Evolutionary conservation across 2,888 invertebrate genomes (phyloP).

Genomic region (Drosophila atripex): DNA sequence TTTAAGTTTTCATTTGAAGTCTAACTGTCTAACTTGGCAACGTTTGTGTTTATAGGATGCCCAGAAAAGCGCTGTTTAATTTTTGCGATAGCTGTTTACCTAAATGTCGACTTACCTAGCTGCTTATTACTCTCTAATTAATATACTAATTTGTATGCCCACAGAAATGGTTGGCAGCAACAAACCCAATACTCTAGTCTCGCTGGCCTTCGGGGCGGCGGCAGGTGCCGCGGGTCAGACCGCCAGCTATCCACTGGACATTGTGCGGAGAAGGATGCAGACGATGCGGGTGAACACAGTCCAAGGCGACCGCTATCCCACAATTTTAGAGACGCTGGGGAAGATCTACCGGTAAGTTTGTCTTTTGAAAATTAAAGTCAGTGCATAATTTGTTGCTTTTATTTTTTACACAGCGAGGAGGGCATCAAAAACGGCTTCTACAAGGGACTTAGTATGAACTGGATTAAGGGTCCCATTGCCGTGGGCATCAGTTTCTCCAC

Average conservation of each 20-base stretch:
- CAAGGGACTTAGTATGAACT: constrained; percentile 99
- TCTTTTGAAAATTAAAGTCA: rapidly evolving
- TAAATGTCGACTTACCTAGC: neutral
- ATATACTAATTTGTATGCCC: neutral
- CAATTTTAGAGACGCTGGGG: constrained; percentile 87
- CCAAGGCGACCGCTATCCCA: constrained; percentile 85
- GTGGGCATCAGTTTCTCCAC: constrained; percentile 98
- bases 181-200: constrained; percentile 86
- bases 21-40: neutral
- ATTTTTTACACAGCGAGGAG: constrained; percentile 89
- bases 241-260: constrained; percentile 97
- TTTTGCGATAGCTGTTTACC: neutral
- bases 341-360: constrained; percentile 88
- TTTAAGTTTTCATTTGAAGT: too few relatives aligned
- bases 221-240: constrained; percentile 98
- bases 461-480: constrained; percentile 96
- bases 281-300: constrained; percentile 85
- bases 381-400: constrained; percentile 2
- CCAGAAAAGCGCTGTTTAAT: too few relatives aligned
- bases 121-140: neutral
- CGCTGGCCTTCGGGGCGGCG: constrained; percentile 92
- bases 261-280: constrained; percentile 89
- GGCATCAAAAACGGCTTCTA: constrained; percentile 95
- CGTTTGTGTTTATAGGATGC: neutral
- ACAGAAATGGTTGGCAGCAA: constrained; percentile 83